A percentile compares a stretch with the other conserved stretches of the same genome.
Conservation (phyloP, 2,797 vertebrate species). For the Lagodon rhomboides region DNA sequence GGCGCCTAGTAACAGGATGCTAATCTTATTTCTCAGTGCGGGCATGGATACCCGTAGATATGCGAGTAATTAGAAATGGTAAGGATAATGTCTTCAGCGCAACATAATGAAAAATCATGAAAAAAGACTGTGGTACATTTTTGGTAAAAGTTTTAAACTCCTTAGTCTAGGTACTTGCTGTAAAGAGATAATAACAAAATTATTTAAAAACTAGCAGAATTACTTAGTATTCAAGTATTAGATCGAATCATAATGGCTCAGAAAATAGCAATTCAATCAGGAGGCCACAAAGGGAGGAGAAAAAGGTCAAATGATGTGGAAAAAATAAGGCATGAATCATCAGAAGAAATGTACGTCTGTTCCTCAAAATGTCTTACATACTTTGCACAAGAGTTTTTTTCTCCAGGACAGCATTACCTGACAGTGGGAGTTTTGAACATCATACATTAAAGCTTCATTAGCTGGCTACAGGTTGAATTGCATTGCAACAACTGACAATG, state of each 20-base stretch:
- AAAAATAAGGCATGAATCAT: background rate
- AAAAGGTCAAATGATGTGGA: background rate
- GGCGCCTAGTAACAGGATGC: too few species aligned
- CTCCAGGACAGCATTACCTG: background rate
- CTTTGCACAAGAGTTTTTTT: background rate
- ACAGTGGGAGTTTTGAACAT: background rate
- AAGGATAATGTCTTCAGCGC: background rate
- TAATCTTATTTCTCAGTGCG: too few species aligned
- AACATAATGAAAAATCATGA: background rate
- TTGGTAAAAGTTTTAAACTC: background rate
- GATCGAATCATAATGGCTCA: background rate
- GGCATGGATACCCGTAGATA: too few species aligned
- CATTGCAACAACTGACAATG: conserved; percentile 27
- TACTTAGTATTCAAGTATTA: background rate
- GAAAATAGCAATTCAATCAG: background rate
- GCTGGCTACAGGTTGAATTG: conserved; percentile 1
- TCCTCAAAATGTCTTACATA: background rate
- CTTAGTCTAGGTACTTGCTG: too few species aligned
- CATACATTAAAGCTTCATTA: conserved; percentile 27
- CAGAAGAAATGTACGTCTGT: background rate
- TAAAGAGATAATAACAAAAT: background rate
- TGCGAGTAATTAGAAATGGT: background rate
- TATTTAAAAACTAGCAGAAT: background rate
- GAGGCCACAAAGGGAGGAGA: background rate
- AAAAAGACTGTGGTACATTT: background rate